Base-by-base conservation (phyloP, 2,113 vertebrate genomes). In the Phalacrocorax aristotelis region DNA sequence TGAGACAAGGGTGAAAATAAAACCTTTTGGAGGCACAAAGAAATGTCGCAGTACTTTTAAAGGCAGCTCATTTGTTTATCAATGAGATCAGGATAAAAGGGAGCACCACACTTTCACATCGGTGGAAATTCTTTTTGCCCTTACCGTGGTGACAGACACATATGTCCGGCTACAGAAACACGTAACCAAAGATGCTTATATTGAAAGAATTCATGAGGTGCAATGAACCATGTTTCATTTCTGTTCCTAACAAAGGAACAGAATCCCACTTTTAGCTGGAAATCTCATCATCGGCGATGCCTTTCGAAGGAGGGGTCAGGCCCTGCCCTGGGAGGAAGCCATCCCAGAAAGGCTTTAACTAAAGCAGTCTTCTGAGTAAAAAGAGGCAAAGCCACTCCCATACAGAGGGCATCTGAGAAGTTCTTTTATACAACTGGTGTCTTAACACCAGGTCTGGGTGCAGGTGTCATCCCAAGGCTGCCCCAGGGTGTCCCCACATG, bases 41-140 rank as follows among this genome's bases (percentile, higher is more conserved):
- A 85, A 42, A 66, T 48, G 29, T 25, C 4, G 0, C 4, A 49
- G 6, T n/a, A 52, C 30, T 79, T 85, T 82, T 72, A 79, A 66
- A 93, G 49, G n/a, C 68, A 83, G 42, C 29, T 72, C n/a, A 68
- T 87, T 91, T 62, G 23, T 89, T 94, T 95, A 88, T 80, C 82
- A 93, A 74, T 32, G 34, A 66, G 48, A 58, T 52, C 25, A 20
- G 58, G 51, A 83, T 66, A 34, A 95, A 94, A 93, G 34, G 17
- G 48, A 91, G 38, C 38, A 60, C 15, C 36, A 38, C 29, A 22
- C 55, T 95, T 80, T 77, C 57, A 32, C 75, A 79, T 79, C 0
- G 0, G 21, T 84, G 66, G 62, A 87, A 90, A 77, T 93, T 92
- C 69, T 88, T 93, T 65, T 72, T 61, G 55, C 48, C 49, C 61